Evolutionary conservation across 2,888 invertebrate species (phyloP).

Genomic region (Dryococelus australis): DNA sequence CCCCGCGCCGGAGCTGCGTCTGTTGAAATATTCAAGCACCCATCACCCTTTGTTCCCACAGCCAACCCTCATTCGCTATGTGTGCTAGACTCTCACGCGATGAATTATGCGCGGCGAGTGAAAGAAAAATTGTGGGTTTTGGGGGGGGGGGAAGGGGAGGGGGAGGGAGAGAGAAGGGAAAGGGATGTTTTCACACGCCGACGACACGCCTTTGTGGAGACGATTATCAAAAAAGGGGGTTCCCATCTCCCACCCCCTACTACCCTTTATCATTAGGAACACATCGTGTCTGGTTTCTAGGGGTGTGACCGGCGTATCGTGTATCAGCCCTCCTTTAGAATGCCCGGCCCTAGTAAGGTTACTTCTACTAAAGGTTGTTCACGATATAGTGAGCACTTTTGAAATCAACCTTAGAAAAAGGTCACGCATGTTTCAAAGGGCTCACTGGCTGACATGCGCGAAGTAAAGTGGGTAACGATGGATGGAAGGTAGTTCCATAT

Average conservation of each 20-base stretch:
- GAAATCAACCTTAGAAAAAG: too few species aligned
- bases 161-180: not conserved
- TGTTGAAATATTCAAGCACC: not conserved
- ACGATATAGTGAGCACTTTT: too few species aligned
- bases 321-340: too few species aligned
- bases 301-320: not conserved
- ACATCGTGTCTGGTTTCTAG: not conserved
- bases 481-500: too few species aligned
- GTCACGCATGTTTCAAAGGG: too few species aligned
- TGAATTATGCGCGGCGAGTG: conserved; percentile 4
- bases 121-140: too few species aligned
- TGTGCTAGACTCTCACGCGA: not conserved
- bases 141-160: not conserved
- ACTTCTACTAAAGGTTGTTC: too few species aligned
- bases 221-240: not conserved
- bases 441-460: too few species aligned
- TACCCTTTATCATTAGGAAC: not conserved
- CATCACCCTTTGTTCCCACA: not conserved
- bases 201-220: not conserved
- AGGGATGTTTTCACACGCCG: not conserved
- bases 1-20: not conserved
- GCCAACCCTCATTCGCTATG: not conserved
- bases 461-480: too few species aligned
- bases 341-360: too few species aligned
- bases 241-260: not conserved